Evolutionary conservation across 2,113 vertebrate species (phyloP).

Genomic region (Rhinoderma darwinii): DNA sequence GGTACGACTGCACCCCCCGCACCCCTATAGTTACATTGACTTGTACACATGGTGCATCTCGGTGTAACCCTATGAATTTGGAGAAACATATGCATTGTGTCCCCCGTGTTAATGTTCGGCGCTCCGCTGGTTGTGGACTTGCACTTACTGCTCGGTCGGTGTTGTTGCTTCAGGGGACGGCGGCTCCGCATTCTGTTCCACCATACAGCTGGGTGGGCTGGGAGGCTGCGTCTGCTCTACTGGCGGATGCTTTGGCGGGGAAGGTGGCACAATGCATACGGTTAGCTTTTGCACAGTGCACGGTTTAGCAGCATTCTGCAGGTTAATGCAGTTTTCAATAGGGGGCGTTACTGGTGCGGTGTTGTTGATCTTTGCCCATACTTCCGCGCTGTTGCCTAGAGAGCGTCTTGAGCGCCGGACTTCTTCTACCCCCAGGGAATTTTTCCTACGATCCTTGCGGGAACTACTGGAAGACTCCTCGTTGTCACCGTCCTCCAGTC

Average conservation of each 20-base stretch:
- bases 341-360: neutral
- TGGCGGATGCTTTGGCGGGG: slow-evolving; percentile 26
- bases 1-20: neutral
- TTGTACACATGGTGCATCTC: too few species aligned
- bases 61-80: too few species aligned
- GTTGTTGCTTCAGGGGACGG: neutral
- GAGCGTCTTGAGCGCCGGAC: slow-evolving; percentile 77
- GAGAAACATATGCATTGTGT: too few species aligned
- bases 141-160: slow-evolving; percentile 21
- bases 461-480: slow-evolving; percentile 71
- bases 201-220: neutral
- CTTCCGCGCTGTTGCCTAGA: slow-evolving; percentile 70
- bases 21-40: neutral
- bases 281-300: neutral
- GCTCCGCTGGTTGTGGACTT: neutral
- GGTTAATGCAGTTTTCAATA: slow-evolving; percentile 46
- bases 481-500: slow-evolving; percentile 79
- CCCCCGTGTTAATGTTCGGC: too few species aligned
- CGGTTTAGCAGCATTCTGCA: neutral
- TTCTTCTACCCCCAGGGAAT: slow-evolving; percentile 74
- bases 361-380: slow-evolving; percentile 54
- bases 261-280: slow-evolving; percentile 44
- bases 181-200: neutral
- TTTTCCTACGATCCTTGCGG: slow-evolving; percentile 85
- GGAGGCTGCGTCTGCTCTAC: neutral